These are phyloP conservation scores for Minunthozetes semirufus DNA, from an alignment of 2,888 invertebrate species.

Conservation along the genomic window DNA sequence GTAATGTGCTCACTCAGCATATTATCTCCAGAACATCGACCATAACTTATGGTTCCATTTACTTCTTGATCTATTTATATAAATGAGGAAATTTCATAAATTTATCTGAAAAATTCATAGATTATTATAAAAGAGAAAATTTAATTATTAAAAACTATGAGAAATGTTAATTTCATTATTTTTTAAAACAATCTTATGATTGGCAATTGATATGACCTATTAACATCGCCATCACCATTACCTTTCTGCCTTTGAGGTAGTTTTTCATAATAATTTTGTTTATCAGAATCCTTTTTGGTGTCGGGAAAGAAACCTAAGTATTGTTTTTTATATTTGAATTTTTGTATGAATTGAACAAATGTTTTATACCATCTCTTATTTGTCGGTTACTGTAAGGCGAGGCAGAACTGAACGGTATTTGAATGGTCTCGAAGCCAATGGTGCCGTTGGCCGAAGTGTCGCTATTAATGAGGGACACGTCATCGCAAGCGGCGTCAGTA, in stretches of 20 bases:
- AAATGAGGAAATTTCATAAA: background rate
- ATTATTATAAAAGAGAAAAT: background rate
- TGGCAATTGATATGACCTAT: background rate
- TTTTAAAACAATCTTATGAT: too few species aligned
- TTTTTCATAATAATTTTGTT: background rate
- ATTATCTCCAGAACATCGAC: background rate
- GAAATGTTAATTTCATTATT: too few species aligned
- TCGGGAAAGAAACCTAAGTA: background rate
- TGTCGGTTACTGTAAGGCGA: background rate
- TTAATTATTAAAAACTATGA: too few species aligned
- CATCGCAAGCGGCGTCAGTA: background rate
- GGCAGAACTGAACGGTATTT: background rate
- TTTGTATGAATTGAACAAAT: background rate
- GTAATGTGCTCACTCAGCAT: background rate
- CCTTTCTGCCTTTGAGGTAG: too few species aligned
- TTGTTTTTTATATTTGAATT: background rate
- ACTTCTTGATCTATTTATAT: background rate
- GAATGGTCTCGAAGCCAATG: background rate
- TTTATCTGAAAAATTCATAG: background rate
- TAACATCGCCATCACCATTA: too few species aligned
- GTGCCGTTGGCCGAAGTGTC: conserved; percentile 4
- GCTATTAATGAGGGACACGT: background rate
- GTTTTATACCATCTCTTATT: background rate
- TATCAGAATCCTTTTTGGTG: background rate
- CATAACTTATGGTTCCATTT: conserved; percentile 5